Percentiles rank a stretch among this genome's conserved stretches.
Evolutionary conservation across 2,888 invertebrate genomes (phyloP).

Genomic region (Drosophila barbarae): DNA sequence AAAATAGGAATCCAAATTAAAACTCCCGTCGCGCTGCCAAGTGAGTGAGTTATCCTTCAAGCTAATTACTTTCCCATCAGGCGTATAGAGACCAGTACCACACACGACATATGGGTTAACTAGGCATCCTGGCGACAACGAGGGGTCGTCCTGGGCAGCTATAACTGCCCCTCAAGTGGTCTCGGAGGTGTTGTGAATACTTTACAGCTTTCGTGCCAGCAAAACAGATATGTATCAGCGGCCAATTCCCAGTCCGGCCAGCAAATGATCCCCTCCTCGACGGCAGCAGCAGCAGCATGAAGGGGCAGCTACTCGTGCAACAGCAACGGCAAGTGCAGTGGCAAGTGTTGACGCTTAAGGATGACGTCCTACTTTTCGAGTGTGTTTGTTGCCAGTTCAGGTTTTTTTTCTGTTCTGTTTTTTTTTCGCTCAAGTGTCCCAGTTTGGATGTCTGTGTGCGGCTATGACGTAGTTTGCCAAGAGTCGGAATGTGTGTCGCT

Average conservation of each 20-base stretch:
- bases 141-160: constrained; percentile 3
- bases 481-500: constrained; percentile 11
- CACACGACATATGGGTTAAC: constrained; percentile 13
- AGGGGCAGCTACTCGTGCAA: constrained; percentile 10
- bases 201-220: constrained; percentile 28
- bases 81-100: no score
- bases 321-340: constrained; percentile 30
- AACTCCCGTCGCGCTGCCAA: constrained; percentile 40
- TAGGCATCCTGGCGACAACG: neutral
- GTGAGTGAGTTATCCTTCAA: constrained; percentile 22
- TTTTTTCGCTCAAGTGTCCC: constrained; percentile 6
- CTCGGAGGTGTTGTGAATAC: constrained; percentile 35
- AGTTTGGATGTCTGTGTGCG: constrained; percentile 36
- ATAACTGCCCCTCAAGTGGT: constrained; percentile 36
- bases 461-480: constrained; percentile 57
- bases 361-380: constrained; percentile 66
- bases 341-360: constrained; percentile 59
- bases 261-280: constrained; percentile 13
- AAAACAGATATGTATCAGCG: constrained; percentile 9
- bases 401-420: constrained; percentile 1
- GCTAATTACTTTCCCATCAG: neutral
- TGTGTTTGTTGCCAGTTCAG: constrained; percentile 31
- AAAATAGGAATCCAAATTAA: constrained; percentile 1
- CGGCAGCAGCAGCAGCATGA: neutral
- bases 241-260: constrained; percentile 37